Evolutionary conservation across 2,888 invertebrate species (phyloP), one percentile per base, ranked within the genome.

Genomic region (Thelaira solivaga): DNA sequence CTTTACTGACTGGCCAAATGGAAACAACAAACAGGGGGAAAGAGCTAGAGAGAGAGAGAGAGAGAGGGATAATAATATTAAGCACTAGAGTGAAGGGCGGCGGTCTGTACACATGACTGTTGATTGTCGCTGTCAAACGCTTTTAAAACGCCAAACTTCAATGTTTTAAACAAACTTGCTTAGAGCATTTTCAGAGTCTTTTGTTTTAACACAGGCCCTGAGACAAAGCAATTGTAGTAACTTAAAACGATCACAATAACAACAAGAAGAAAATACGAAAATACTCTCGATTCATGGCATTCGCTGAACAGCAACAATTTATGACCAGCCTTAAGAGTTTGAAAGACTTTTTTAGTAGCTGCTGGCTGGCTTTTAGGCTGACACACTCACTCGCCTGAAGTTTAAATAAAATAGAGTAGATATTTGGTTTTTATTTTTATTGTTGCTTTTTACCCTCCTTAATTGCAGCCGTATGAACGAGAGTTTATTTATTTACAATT

Each of bases 51-150:
- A 57, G 34, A 26, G 31, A 13, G 39, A 20, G 59, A 18, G 18
- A 34, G 55, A 61, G 69, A 22, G 39, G n/a, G 5, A 6, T 2
- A 24, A 4, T 18, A 2, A 4, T 11, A 55, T 18, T 11, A 13
- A 4, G 55, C 8, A 43, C 53, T 20, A 51, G 53, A 65, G 71
- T 55, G 71, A 69, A 76, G 71, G 76, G 76, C 76, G 76, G 76
- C 76, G 71, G 57, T 71, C 61, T 68, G 36, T 61, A 22, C 67
- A 68, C 53, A 53, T 65, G 76, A 69, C 76, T 67, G 55, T 43
- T 77, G 77, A 77, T 77, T 77, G 77, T 77, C 82, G 87, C 87
- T 86, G 86, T 86, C 86, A 86, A 86, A 86, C 85, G 87, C 87
- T 86, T 86, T 87, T 86, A 86, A 87, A 85, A 85, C 82, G 84